A percentile compares a stretch with the other conserved stretches of the same genome.
These are phyloP conservation scores for Onychomys leucogaster DNA, from an alignment of 2,797 vertebrate species.

Conservation along the genomic window DNA sequence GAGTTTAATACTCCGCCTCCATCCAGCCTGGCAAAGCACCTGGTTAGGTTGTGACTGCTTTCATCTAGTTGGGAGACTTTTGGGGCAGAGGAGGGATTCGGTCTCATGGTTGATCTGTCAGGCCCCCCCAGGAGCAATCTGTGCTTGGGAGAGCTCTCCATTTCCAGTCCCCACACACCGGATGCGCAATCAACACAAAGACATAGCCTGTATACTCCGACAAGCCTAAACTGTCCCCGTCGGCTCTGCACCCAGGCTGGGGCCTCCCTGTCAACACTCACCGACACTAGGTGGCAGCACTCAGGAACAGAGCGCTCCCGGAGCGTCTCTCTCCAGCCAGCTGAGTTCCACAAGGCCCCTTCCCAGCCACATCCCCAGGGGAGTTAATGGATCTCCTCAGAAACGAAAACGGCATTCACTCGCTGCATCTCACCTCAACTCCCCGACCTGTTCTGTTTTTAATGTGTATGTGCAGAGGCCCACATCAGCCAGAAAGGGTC, in stretches of 20 bases:
- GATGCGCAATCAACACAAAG: neutral
- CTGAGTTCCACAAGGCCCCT: neutral
- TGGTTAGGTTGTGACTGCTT: neutral
- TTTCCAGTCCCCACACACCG: too few species aligned
- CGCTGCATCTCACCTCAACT: neutral
- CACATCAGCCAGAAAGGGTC: neutral
- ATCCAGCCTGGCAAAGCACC: neutral
- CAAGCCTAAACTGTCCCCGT: neutral
- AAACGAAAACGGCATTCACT: neutral
- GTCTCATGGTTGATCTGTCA: neutral
- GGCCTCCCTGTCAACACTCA: neutral
- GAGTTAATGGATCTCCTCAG: neutral
- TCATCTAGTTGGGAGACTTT: neutral
- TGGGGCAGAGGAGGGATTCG: neutral
- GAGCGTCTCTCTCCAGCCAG: neutral
- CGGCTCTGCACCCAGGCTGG: neutral
- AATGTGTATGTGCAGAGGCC: neutral
- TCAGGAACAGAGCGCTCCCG: neutral
- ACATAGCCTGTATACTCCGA: neutral
- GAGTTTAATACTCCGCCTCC: neutral
- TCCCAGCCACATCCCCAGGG: neutral
- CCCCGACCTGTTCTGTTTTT: neutral
- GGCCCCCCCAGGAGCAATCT: neutral
- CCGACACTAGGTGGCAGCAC: conserved; percentile 65
- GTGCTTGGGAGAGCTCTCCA: neutral